Conservation (phyloP, 1,140 invertebrate species). For the Drosophila funebris region DNA sequence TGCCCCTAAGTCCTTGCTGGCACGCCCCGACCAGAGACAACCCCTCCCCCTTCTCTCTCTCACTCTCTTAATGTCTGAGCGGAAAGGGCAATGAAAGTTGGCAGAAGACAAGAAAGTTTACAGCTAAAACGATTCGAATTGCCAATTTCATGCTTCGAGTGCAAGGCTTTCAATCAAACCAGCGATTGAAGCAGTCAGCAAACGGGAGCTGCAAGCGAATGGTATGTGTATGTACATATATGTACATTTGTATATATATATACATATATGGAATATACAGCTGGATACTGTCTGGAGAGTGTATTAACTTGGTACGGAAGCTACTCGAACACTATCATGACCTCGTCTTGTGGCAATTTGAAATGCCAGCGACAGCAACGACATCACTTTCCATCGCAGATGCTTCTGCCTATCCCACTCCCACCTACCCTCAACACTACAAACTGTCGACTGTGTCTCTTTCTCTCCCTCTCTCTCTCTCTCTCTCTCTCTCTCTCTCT, state of each 20-base stretch:
- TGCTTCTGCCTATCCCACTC: background rate
- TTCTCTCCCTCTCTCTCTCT: background rate
- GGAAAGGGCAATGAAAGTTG: background rate
- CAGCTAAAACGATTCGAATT: conserved; percentile 76
- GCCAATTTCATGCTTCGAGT: conserved; percentile 76
- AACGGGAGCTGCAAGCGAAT: background rate
- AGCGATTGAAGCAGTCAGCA: background rate
- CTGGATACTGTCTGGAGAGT: conserved; percentile 23
- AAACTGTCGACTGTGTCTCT: background rate
- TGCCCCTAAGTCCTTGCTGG: background rate
- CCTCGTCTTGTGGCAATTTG: conserved; percentile 35
- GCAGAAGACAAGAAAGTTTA: conserved; percentile 56
- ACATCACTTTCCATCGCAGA: conserved; percentile 33
- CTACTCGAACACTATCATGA: conserved; percentile 7
- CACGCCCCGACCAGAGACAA: background rate
- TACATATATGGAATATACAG: background rate
- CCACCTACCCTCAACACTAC: background rate
- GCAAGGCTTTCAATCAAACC: conserved; percentile 59
- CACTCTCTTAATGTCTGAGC: too few species aligned
- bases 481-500: background rate
- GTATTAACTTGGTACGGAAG: conserved; percentile 21
- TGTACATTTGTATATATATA: background rate
- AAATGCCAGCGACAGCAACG: conserved; percentile 27
- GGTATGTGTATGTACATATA: background rate
- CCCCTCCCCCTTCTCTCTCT: background rate